Base-by-base conservation (phyloP, 2,888 invertebrate species). In the Agrochola litura region DNA sequence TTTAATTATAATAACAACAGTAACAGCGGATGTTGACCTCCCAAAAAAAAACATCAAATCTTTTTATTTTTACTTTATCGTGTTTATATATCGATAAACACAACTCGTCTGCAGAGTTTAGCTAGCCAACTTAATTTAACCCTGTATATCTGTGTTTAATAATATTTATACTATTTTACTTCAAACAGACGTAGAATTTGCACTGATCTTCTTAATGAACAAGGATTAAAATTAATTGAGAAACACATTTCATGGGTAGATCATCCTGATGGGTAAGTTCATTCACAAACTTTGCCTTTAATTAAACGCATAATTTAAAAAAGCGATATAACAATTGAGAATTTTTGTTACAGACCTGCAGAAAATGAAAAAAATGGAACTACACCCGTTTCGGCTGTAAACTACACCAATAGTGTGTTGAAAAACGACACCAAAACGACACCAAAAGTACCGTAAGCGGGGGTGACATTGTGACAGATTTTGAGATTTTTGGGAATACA, bases 201-300 rank as follows among this genome's bases (percentile, higher is more conserved):
- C 19, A 22, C 43, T 0, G 12, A 30, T n/a, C 30, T 79, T 5
- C 79, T 90, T 3, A 70, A 66, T 6, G 80, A 83, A 75, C 79
- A 79, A 67, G 92, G 92, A 1, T 91, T 87, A 30, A 81, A 90
- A 30, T 78, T 90, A 12, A 19, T 89, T 0, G 82, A 90, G 73
- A 84, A 82, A 67, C 66, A 80, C 2, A 91, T 94, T 69, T 92
- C 93, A 2, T 93, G 93, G 93, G 66, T 61, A 12, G 69, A 87
- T 37, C 91, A 91, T 81, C 91, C 91, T 8, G 90, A 89, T 73
- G 91, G 92, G 92, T 91, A 88, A 87, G 78, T 71, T 54, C 5
- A 4, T 37, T 71, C 37, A 64, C 25, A 75, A 74, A 73, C 0
- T 25, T 67, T 52, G 14, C 30, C 14, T 66, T 49, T 67, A 30